phyloP scores from a whole-genome alignment of 1,140 invertebrate genomes.

The Drosophila repletoides region DNA sequence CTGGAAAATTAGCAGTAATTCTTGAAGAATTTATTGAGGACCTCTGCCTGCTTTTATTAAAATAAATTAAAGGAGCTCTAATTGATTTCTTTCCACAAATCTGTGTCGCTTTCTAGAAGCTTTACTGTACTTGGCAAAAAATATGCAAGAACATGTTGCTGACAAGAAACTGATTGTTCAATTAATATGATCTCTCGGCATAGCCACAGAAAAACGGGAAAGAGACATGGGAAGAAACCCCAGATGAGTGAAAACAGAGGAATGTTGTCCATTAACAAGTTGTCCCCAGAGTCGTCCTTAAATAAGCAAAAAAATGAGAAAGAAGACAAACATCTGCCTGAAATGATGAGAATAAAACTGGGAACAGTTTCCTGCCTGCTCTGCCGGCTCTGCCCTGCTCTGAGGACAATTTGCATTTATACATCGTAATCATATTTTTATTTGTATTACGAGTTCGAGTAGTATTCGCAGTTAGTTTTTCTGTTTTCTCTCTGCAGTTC shows the following conservation, averaged over 20 bases:
- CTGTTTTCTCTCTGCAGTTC: not conserved
- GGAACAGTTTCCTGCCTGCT: constrained; percentile 49
- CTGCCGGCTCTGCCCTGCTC: too few relatives aligned
- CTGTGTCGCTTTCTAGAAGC: not conserved
- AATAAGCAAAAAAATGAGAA: too few relatives aligned
- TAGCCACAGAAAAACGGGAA: constrained; percentile 8
- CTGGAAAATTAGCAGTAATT: too few relatives aligned
- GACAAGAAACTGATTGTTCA: constrained; percentile 59
- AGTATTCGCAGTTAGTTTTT: constrained; percentile 75
- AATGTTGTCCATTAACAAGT: constrained; percentile 73
- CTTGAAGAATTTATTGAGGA: too few relatives aligned
- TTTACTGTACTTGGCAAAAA: constrained; percentile 34
- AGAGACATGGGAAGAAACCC: constrained; percentile 17
- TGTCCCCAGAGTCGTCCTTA: constrained; percentile 66
- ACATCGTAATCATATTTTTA: constrained; percentile 81
- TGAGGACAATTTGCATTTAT: constrained; percentile 70
- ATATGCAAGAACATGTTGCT: constrained; percentile 41
- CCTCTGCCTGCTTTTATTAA: too few relatives aligned
- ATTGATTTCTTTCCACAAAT: too few relatives aligned
- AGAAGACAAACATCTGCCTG: constrained; percentile 77
- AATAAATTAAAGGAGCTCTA: too few relatives aligned
- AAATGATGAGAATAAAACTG: constrained; percentile 2
- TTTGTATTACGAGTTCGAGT: too few relatives aligned
- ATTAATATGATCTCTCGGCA: constrained; percentile 42
- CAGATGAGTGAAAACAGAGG: constrained; percentile 51